Evolutionary conservation across 1,140 invertebrate species (phyloP), one percentile per base, ranked within the genome.

Genomic region (Orius insidiosus): DNA sequence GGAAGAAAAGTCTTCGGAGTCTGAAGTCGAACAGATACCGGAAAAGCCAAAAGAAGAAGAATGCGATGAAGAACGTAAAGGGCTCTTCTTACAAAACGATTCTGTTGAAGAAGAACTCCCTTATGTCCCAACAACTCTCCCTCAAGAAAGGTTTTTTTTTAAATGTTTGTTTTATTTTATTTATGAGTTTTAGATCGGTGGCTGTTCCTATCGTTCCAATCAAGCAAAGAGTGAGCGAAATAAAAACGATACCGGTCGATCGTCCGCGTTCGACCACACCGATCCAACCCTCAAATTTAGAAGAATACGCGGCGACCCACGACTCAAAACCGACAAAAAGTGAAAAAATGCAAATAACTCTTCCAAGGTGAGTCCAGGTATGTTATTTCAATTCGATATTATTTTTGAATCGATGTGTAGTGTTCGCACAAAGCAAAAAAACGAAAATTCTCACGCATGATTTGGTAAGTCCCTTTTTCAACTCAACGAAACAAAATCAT

Each of bases 31-130:
- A 78, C 54, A 72, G 35, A 48, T 46, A 71, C 30, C 56, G 14
- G 55, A 60, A 37, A 53, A 54, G 48, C 47, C 36, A 7, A 48
- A 43, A 36, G 15, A 60, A 54, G 55, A 55, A 59, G 34, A 58
- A 68, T 63, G 65, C 45, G 71, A 74, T 57, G 63, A 70, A 14
- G 81, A 85, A 56, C 69, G 76, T 44, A 82, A 85, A 45, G 75
- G 78, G 1, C 68, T 89, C 18, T 77, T 83, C 3, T 69, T 79
- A 37, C 71, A 77, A 53, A 80, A 85, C 53, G 82, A 85, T 53
- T 84, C 82, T 7, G 83, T 86, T 52, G 84, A 89, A 50, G 83
- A 85, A 46, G 85, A 88, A 63, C 63, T 88, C 55, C 85, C 85
- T 1, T 87, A 84, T 56, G 74, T 88, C 50, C 83, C 84, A 34